A percentile compares a stretch with the other conserved stretches of the same genome.
Conservation (phyloP, 1,140 invertebrate genomes). For the Stratiolaelaps scimitus region DNA sequence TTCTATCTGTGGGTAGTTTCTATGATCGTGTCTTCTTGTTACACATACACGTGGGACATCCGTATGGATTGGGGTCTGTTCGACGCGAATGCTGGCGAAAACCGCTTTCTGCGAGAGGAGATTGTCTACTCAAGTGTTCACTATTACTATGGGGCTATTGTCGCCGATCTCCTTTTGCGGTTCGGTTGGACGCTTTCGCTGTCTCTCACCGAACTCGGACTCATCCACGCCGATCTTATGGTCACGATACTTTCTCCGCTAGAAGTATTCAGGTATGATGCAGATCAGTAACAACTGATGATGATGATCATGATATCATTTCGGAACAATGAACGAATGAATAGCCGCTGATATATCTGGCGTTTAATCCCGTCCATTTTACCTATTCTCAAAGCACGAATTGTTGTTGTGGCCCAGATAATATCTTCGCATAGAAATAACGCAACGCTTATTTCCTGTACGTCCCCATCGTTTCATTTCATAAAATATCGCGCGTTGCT, state of each 20-base stretch:
- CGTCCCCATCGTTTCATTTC: too few relatives aligned
- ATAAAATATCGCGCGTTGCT: neutral
- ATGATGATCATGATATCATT: neutral
- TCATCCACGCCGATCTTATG: slow-evolving; percentile 69
- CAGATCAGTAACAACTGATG: neutral
- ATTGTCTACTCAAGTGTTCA: slow-evolving; percentile 49
- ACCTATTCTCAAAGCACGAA: too few relatives aligned
- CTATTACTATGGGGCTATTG: slow-evolving; percentile 93
- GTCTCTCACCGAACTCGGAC: slow-evolving; percentile 66
- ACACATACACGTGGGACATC: slow-evolving; percentile 86
- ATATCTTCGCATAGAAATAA: too few relatives aligned
- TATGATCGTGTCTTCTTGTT: slow-evolving; percentile 61
- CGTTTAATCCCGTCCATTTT: too few relatives aligned
- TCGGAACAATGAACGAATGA: too few relatives aligned
- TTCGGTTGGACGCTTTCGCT: slow-evolving; percentile 84
- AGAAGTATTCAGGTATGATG: slow-evolving; percentile 72
- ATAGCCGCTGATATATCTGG: too few relatives aligned
- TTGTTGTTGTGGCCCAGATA: too few relatives aligned
- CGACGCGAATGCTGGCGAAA: slow-evolving; percentile 68
- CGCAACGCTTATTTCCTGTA: too few relatives aligned
- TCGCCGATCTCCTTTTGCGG: slow-evolving; percentile 84
- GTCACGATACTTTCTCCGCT: slow-evolving; percentile 72
- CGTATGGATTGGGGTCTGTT: slow-evolving; percentile 99
- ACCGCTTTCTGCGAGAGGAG: slow-evolving; percentile 53
- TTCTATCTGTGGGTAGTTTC: slow-evolving; percentile 65